Percentiles rank a stretch among this genome's conserved stretches.
These are phyloP conservation scores for Cacatua alba DNA, from an alignment of 2,113 vertebrate genomes.

Conservation along the genomic window DNA sequence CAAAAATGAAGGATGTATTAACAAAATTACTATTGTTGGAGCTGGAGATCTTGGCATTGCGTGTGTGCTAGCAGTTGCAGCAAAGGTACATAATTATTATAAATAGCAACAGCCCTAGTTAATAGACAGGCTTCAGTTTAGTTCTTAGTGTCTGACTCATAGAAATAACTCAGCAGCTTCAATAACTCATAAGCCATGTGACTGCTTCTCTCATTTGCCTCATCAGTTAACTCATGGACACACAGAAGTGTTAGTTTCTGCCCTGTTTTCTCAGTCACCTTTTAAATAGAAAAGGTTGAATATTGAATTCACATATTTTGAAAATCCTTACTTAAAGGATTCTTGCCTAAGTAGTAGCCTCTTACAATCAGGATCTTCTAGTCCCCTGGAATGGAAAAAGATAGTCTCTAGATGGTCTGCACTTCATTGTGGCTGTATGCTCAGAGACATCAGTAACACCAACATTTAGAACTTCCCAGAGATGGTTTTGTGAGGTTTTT, in stretches of 20 bases:
- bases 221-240: not conserved
- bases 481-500: not conserved
- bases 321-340: not conserved
- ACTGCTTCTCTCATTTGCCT: not conserved
- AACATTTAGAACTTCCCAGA: not conserved
- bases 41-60: constrained; percentile 92
- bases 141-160: not conserved
- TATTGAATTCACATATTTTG: not conserved
- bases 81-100: constrained; percentile 78
- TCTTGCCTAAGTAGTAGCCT: not conserved
- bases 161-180: not conserved
- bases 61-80: constrained; percentile 86
- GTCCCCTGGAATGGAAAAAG: not conserved
- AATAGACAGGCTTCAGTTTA: not conserved
- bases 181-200: not conserved
- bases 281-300: not conserved
- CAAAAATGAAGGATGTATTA: constrained; percentile 48
- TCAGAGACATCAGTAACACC: not conserved
- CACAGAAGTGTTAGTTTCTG: not conserved
- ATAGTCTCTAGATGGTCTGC: not conserved
- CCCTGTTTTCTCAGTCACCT: not conserved
- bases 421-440: not conserved
- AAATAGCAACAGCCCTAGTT: not conserved
- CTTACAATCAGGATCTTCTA: not conserved
- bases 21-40: constrained; percentile 91